Evolutionary conservation across 2,113 vertebrate species (phyloP).

Genomic region (Macheiramphus alcinus): DNA sequence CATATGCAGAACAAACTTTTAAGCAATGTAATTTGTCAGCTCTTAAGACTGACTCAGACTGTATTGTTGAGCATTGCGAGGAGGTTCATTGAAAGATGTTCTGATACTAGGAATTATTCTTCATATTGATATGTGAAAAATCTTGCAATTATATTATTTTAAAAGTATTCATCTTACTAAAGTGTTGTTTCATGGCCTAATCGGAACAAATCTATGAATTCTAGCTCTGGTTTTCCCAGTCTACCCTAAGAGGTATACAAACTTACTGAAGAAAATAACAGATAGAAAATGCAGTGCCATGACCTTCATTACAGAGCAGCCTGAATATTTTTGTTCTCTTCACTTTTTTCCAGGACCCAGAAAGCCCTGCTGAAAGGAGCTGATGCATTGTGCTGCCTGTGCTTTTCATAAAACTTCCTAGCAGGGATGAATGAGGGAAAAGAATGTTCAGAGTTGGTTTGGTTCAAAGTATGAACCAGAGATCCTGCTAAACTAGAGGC

Average conservation of each 20-base stretch:
- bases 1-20: neutral
- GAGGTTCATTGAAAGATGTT: neutral
- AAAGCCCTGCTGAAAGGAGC: neutral
- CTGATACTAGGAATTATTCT: neutral
- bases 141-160: neutral
- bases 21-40: neutral
- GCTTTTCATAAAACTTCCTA: slow-evolving; percentile 35
- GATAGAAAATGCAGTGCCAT: neutral
- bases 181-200: neutral
- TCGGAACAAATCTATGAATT: neutral
- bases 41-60: neutral
- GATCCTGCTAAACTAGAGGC: neutral
- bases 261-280: neutral
- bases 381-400: neutral
- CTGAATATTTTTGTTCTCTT: slow-evolving; percentile 16
- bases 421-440: neutral
- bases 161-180: neutral
- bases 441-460: neutral
- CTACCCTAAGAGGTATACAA: neutral
- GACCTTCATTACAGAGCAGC: neutral
- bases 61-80: neutral
- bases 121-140: neutral
- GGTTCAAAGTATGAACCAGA: neutral
- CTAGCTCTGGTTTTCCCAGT: neutral
- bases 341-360: neutral